Evolutionary conservation across 2,888 invertebrate species (phyloP).

Genomic region (Cryptocephalus moraei): DNA sequence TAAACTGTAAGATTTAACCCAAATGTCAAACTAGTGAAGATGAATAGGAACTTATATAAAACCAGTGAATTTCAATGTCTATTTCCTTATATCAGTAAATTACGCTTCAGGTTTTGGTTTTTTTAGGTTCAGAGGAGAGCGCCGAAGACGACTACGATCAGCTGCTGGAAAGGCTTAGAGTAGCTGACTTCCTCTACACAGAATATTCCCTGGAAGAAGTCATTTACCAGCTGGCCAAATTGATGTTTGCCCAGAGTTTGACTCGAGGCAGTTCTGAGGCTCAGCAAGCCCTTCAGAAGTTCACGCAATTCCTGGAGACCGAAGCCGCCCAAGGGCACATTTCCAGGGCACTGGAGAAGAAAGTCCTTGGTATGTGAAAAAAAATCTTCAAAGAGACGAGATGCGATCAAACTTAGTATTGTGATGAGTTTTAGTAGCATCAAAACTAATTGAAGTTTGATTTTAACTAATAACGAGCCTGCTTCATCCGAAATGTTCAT

Average conservation of each 20-base stretch:
- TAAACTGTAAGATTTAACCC: no score
- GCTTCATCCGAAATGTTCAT: no score
- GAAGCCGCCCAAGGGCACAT: conserved; percentile 66
- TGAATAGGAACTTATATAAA: no score
- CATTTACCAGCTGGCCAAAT: conserved; percentile 71
- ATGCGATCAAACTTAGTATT: background rate
- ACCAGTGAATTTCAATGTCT: no score
- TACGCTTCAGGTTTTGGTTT: no score
- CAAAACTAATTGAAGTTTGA: no score
- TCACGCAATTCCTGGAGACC: conserved; percentile 62
- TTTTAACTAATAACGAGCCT: no score
- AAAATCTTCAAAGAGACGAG: no score
- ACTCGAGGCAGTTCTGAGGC: conserved; percentile 59
- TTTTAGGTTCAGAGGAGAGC: conserved; percentile 8
- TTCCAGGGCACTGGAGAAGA: conserved; percentile 63
- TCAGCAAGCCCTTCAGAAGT: conserved; percentile 61
- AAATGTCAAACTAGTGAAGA: no score
- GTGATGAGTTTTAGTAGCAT: background rate
- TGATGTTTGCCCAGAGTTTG: conserved; percentile 69
- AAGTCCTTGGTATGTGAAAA: conserved; percentile 56
- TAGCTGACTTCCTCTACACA: conserved; percentile 62
- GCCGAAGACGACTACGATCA: conserved; percentile 51
- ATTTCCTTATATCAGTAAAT: no score
- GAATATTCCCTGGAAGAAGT: conserved; percentile 70
- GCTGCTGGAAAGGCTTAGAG: conserved; percentile 55